Evolutionary conservation across 2,113 vertebrate species (phyloP).

Genomic region (Heloderma charlesbogerti): DNA sequence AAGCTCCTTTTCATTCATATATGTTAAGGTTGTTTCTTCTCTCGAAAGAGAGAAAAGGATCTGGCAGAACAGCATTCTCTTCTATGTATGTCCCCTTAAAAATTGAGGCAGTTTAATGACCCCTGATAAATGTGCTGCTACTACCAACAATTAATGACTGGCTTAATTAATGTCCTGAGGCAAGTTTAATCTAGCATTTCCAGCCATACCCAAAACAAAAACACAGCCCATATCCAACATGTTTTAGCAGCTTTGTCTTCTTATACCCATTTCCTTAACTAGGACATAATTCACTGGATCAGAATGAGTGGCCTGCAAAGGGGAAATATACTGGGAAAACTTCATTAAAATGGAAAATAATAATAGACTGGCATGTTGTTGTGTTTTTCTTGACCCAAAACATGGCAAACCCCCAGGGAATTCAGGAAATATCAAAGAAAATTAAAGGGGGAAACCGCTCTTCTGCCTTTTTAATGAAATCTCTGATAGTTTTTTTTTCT

Average conservation of each 20-base stretch:
- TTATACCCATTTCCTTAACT: slow-evolving; percentile 65
- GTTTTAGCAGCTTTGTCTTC: slow-evolving; percentile 66
- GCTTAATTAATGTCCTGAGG: slow-evolving; percentile 79
- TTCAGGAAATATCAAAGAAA: slow-evolving; percentile 52
- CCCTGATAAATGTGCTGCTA: slow-evolving; percentile 73
- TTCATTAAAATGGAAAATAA: slow-evolving; percentile 69
- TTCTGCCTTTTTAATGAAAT: slow-evolving; percentile 48
- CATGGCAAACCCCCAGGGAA: slow-evolving; percentile 58
- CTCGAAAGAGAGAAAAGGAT: slow-evolving; percentile 51
- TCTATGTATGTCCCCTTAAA: slow-evolving; percentile 57
- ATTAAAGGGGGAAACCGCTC: slow-evolving; percentile 29
- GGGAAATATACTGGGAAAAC: slow-evolving; percentile 54
- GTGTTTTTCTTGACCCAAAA: slow-evolving; percentile 54
- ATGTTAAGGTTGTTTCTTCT: slow-evolving; percentile 37
- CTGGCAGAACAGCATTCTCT: slow-evolving; percentile 59
- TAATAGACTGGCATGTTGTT: slow-evolving; percentile 48
- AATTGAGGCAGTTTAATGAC: slow-evolving; percentile 69
- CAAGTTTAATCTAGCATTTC: slow-evolving; percentile 72
- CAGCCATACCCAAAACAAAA: slow-evolving; percentile 69
- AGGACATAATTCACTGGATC: slow-evolving; percentile 55
- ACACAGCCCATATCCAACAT: slow-evolving; percentile 52
- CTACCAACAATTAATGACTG: slow-evolving; percentile 74
- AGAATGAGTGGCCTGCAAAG: slow-evolving; percentile 67
- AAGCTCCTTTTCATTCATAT: slow-evolving; percentile 46
- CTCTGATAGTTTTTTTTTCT: neutral